A percentile compares a stretch with the other conserved stretches of the same genome.
Conservation (phyloP, 1,140 invertebrate genomes). For the Babylonia areolata region DNA sequence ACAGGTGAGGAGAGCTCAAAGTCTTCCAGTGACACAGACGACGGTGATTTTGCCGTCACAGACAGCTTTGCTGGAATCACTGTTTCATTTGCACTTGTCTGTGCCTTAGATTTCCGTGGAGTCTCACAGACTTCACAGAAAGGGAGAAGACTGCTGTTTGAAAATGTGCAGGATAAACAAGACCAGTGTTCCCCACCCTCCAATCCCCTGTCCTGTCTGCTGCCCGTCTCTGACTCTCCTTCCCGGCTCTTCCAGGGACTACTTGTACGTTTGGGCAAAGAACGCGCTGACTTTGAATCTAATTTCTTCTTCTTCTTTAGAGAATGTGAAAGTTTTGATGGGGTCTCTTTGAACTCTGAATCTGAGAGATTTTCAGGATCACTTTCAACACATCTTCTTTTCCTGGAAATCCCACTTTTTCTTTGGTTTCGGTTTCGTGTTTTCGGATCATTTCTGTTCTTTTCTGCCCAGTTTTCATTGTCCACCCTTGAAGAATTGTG, state of each 20-base stretch:
- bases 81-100: background rate
- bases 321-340: background rate
- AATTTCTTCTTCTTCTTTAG: background rate
- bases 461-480: background rate
- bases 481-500: background rate
- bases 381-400: background rate
- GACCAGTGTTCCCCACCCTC: constrained; percentile 48
- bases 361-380: background rate
- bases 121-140: constrained; percentile 70
- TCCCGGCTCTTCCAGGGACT: background rate
- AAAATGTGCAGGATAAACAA: constrained; percentile 63
- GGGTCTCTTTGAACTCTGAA: background rate
- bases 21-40: background rate
- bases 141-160: constrained; percentile 59
- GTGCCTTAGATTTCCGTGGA: constrained; percentile 13
- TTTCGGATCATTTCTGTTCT: background rate
- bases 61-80: background rate
- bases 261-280: background rate
- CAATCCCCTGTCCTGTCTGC: background rate
- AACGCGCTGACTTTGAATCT: background rate
- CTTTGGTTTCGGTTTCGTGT: background rate
- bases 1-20: background rate
- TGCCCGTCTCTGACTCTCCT: background rate
- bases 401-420: background rate
- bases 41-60: background rate